Conservation (phyloP, 2,113 vertebrate species). For the Empidonax alnorum region DNA sequence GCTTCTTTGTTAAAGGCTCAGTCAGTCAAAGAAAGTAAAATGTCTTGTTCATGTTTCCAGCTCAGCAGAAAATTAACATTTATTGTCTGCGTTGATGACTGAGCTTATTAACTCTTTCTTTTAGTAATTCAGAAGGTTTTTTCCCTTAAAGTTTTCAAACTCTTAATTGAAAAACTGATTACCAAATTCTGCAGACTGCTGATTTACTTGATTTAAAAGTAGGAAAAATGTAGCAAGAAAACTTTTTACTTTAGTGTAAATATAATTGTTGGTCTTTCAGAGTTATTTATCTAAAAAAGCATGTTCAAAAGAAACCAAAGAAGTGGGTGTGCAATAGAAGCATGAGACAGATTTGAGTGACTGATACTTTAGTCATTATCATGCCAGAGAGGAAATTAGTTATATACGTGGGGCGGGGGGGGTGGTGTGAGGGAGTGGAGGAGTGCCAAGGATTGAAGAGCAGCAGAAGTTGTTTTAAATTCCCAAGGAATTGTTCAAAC, state of each 20-base stretch:
- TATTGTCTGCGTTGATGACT: neutral
- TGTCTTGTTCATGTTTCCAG: neutral
- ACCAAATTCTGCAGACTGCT: slow-evolving; percentile 56
- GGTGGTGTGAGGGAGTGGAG: neutral
- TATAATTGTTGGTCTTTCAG: slow-evolving; percentile 14
- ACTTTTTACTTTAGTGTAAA: neutral
- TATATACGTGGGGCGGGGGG: neutral
- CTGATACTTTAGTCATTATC: neutral
- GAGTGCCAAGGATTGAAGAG: neutral
- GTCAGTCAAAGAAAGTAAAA: neutral
- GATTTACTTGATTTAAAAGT: slow-evolving; percentile 65
- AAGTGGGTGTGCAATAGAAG: slow-evolving; percentile 74
- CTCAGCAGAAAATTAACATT: neutral
- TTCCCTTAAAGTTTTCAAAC: neutral
- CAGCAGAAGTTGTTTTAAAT: slow-evolving; percentile 64
- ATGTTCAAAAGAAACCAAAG: slow-evolving; percentile 74
- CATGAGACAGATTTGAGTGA: slow-evolving; percentile 44
- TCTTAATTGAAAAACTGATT: slow-evolving; percentile 26
- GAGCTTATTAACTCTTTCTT: neutral
- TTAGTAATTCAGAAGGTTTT: neutral
- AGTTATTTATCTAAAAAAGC: slow-evolving; percentile 56
- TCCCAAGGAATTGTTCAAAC: slow-evolving; percentile 75
- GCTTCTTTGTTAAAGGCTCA: slow-evolving; percentile 20
- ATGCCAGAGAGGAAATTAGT: slow-evolving; percentile 1
- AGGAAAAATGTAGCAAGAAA: slow-evolving; percentile 49